Percentiles rank a stretch among this genome's conserved stretches.
phyloP scores from a whole-genome alignment of 2,797 vertebrate genomes.

The Scomberomorus guttatus region DNA sequence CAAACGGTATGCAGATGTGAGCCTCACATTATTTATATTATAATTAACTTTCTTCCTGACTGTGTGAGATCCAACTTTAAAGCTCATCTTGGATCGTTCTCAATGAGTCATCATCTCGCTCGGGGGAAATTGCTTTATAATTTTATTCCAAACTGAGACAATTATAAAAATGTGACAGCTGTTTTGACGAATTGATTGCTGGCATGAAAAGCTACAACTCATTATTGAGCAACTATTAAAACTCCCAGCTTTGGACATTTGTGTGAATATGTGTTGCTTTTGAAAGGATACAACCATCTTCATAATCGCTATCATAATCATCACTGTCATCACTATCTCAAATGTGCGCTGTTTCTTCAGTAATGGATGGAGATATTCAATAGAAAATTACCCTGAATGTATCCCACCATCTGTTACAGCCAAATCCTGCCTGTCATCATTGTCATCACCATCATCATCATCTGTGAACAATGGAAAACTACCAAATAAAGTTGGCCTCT shows the following conservation, averaged over 20 bases:
- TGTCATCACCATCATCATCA: slow-evolving; percentile 28
- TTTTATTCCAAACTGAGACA: slow-evolving; percentile 24
- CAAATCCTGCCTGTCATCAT: slow-evolving; percentile 16
- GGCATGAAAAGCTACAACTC: slow-evolving; percentile 23
- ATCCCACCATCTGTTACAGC: slow-evolving; percentile 41
- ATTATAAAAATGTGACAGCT: slow-evolving; percentile 12
- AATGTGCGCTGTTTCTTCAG: slow-evolving; percentile 19
- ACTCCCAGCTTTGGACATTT: slow-evolving; percentile 8
- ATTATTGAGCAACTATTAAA: slow-evolving; percentile 21
- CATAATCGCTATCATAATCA: slow-evolving; percentile 23
- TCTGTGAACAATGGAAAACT: slow-evolving; percentile 36
- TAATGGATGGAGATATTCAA: slow-evolving; percentile 27
- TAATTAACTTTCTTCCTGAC: background rate
- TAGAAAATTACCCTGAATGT: slow-evolving; percentile 22
- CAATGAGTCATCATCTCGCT: background rate
- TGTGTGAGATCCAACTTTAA: background rate
- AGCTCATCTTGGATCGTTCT: slow-evolving; percentile 6
- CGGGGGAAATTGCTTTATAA: slow-evolving; percentile 23
- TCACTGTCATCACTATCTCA: slow-evolving; percentile 28
- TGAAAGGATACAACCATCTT: slow-evolving; percentile 34
- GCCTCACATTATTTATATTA: background rate
- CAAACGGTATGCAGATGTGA: slow-evolving; percentile 27
- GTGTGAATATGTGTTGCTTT: background rate
- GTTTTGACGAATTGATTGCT: slow-evolving; percentile 32
- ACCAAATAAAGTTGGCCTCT: slow-evolving; percentile 20